Base-by-base conservation (phyloP, 1,140 invertebrate species). In the Bombus haemorrhoidalis region DNA sequence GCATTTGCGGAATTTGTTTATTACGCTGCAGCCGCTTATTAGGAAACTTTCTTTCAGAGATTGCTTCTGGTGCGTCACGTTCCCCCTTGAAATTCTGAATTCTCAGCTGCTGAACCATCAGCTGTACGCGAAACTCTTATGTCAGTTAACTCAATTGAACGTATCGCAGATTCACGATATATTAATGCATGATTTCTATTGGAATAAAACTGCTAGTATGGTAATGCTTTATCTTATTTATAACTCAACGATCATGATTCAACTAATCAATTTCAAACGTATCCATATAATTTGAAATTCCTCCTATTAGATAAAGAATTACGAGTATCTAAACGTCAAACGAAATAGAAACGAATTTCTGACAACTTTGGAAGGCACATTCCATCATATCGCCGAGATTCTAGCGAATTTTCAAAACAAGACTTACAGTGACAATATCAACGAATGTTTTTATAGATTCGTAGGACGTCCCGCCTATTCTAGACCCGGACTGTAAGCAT, bases 121-220 rank as follows among this genome's bases (percentile, higher is more conserved):
- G 13, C 80, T 85, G 3, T 95, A 95, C 73, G 86, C 90, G 8
- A 87, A 92, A 2, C 85, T 94, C 22, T 76, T 94, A 32, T 95
- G 94, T 43, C 86, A 92, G 72, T 75, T 93, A 77, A 89, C 87
- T 79, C 73, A 64, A 22, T 69, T 93, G 71, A 92, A 92, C 79
- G 83, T 89, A 2, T 84, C 91, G 8, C 84, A 92, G 68, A 87
- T 94, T 34, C 85, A 93, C 25, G 82, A 91, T 8, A 88, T 92
- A 4, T 79, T 94, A 28, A 41, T 91, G 1, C 77, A 86, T 5
- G 90, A 93, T 59, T 93, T 95, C 59, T 87, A 92, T 71, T 95
- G 93, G 94, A 93, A 94, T 37, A 93, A 94, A 86, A 95, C 94
- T 0, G 81, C 90, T 25, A 87, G 69, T 18, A 94, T 94, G 94